phyloP scores from a whole-genome alignment of 2,797 vertebrate genomes.

The Sarcoramphus papa region DNA sequence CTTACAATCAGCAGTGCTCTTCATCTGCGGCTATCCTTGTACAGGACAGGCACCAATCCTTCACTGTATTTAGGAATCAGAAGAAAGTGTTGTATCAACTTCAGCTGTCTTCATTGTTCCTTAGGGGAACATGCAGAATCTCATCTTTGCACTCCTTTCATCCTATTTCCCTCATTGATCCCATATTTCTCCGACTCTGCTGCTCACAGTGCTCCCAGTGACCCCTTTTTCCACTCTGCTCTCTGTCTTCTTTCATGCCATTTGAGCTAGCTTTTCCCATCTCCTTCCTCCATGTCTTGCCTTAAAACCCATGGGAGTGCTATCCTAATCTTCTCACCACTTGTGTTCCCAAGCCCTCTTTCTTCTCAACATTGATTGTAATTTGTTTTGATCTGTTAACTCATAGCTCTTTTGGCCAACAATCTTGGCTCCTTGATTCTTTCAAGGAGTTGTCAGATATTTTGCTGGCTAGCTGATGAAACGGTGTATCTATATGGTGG shows the following conservation, averaged over 20 bases:
- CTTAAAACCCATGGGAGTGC: not conserved
- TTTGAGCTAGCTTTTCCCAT: not conserved
- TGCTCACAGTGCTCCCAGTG: not conserved
- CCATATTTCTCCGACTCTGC: not conserved
- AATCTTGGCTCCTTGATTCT: not conserved
- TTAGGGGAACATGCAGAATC: not conserved
- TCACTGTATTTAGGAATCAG: not conserved
- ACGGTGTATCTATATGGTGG: not conserved
- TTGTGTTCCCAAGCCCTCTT: slow-evolving; percentile 10
- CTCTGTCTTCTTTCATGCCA: not conserved
- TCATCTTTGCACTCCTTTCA: slow-evolving; percentile 1
- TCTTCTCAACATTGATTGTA: slow-evolving; percentile 4
- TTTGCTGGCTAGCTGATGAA: not conserved
- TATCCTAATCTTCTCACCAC: not conserved
- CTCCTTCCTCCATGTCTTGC: not conserved
- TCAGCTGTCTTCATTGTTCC: not conserved
- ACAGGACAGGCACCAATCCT: not conserved
- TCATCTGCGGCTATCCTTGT: not conserved
- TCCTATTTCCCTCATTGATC: not conserved
- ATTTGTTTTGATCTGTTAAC: slow-evolving; percentile 18
- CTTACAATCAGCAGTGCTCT: not conserved
- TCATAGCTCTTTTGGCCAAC: not conserved
- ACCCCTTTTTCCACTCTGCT: not conserved
- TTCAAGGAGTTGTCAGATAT: not conserved
- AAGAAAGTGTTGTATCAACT: not conserved